Evolutionary conservation across 2,888 invertebrate species (phyloP).

Genomic region (Brachyptera putata): DNA sequence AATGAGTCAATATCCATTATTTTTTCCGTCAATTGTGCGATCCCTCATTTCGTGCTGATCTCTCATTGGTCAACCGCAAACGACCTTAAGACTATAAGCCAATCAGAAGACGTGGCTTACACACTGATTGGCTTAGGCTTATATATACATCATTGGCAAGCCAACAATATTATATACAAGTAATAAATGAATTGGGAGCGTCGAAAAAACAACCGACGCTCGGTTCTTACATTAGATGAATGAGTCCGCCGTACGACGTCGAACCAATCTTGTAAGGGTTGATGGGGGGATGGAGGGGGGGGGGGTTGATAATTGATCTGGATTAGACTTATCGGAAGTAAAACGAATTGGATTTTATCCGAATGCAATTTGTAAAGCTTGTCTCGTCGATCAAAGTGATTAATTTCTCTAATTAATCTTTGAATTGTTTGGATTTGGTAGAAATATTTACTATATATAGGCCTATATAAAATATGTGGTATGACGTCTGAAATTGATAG

Average conservation of each 20-base stretch:
- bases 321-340: conserved; percentile 23
- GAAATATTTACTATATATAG: too few relatives aligned
- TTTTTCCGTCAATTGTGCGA: conserved; percentile 19
- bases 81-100: conserved; percentile 23
- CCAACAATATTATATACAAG: too few relatives aligned
- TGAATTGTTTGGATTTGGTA: too few relatives aligned
- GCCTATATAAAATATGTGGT: too few relatives aligned
- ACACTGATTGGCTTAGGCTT: conserved; percentile 25
- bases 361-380: conserved; percentile 23
- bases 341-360: conserved; percentile 28
- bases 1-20: conserved; percentile 23
- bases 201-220: background rate
- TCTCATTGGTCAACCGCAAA: conserved; percentile 14
- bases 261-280: conserved; percentile 8
- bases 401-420: too few relatives aligned
- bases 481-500: too few relatives aligned
- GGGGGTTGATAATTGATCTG: conserved; percentile 31
- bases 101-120: conserved; percentile 21
- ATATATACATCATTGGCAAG: too few relatives aligned
- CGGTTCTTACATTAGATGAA: conserved; percentile 25
- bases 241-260: conserved; percentile 15
- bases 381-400: too few relatives aligned
- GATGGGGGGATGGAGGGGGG: conserved; percentile 21
- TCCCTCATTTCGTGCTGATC: conserved; percentile 15
- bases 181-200: conserved; percentile 30